These are phyloP conservation scores for Operophtera brumata DNA, from an alignment of 2,888 invertebrate genomes.

Conservation along the genomic window DNA sequence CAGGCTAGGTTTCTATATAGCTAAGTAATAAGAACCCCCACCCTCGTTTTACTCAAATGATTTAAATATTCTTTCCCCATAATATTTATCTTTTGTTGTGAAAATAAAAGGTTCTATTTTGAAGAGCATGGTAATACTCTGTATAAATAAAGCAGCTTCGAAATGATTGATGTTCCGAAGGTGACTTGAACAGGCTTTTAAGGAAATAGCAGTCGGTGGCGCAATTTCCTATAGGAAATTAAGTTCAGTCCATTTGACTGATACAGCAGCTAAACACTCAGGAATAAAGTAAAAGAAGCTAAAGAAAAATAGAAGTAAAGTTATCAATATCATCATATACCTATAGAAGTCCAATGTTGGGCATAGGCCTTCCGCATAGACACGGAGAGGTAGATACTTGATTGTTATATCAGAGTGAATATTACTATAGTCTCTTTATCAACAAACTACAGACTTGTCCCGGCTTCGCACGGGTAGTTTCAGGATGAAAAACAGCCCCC, in stretches of 20 bases:
- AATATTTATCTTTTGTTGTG: constrained; percentile 6
- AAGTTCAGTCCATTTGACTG: constrained; percentile 54
- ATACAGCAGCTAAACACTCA: constrained; percentile 32
- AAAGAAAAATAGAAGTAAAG: not conserved
- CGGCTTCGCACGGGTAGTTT: no score
- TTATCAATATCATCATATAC: no score
- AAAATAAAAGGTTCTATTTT: not conserved
- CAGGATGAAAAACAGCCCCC: no score
- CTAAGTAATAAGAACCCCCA: not conserved
- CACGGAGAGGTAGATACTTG: no score
- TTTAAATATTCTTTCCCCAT: not conserved
- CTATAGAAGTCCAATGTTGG: no score
- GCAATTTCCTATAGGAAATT: constrained; percentile 76
- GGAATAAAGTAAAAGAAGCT: constrained; percentile 1
- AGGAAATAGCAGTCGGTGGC: constrained; percentile 57
- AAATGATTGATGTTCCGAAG: constrained; percentile 54
- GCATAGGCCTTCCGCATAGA: no score
- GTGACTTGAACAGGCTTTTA: constrained; percentile 62
- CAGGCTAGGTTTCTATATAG: no score
- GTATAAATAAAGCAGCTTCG: constrained; percentile 1
- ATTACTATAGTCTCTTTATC: no score
- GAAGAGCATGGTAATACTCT: not conserved
- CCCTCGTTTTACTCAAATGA: no score
- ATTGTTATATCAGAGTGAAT: no score
- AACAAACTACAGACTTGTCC: no score